These are phyloP conservation scores for Pteropus alecto DNA, from an alignment of 2,113 vertebrate genomes.

Conservation along the genomic window DNA sequence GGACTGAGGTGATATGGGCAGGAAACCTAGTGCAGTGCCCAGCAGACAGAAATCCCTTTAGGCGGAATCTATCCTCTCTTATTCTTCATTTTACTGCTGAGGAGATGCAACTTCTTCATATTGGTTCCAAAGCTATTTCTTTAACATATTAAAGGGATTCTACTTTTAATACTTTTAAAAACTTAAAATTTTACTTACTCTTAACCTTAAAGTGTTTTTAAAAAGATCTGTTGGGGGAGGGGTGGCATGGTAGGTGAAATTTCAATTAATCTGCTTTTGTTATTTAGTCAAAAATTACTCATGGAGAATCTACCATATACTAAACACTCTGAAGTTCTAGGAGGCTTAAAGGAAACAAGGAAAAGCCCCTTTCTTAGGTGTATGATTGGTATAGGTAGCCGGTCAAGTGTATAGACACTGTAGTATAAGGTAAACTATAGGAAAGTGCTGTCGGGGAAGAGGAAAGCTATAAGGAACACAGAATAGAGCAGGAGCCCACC, in stretches of 20 bases:
- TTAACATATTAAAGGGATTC: not conserved
- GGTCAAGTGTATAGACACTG: not conserved
- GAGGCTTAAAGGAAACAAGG: not conserved
- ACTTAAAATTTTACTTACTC: not conserved
- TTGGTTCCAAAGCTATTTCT: not conserved
- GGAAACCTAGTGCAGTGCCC: fast-evolving
- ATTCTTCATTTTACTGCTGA: not conserved
- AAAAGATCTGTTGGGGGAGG: not conserved
- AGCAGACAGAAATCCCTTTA: fast-evolving
- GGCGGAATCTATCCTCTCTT: not conserved
- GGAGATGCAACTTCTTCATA: not conserved
- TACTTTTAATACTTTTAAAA: not conserved
- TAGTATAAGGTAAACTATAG: not conserved
- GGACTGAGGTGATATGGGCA: not conserved
- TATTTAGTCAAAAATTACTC: not conserved
- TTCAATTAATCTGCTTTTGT: not conserved
- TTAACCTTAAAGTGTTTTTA: not conserved
- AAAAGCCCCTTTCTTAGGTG: not conserved
- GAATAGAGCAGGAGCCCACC: not conserved
- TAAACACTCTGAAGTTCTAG: not conserved
- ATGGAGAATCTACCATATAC: not conserved
- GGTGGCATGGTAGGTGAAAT: not conserved
- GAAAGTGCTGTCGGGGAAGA: not conserved
- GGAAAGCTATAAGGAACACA: not conserved
- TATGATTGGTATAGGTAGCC: not conserved